Percentiles rank a stretch among this genome's conserved stretches.
Conservation (phyloP, 2,113 vertebrate species). For the Saguinus imperator region DNA sequence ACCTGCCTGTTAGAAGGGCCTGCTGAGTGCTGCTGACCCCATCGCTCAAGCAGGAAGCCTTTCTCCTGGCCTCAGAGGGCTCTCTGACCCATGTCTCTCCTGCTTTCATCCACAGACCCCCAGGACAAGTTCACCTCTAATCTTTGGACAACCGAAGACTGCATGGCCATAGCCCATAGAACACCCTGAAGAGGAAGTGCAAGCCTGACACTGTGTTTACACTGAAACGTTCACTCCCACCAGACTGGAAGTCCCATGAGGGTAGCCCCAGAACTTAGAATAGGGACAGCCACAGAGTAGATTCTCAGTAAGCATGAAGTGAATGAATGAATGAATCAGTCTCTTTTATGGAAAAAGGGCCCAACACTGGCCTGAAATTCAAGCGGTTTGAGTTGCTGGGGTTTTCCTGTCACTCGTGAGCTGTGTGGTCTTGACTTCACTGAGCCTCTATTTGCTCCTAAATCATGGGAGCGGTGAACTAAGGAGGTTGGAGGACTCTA, state of each 20-base stretch:
- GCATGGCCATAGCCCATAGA: not conserved
- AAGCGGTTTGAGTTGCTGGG: not conserved
- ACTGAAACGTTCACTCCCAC: not conserved
- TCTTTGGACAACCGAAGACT: not conserved
- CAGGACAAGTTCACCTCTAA: not conserved
- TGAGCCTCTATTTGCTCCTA: not conserved
- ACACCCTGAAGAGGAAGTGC: too few species aligned
- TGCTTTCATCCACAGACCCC: not conserved
- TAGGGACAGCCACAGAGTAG: not conserved
- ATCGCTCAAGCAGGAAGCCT: not conserved
- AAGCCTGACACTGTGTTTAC: accelerated
- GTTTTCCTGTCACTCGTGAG: not conserved
- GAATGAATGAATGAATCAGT: not conserved
- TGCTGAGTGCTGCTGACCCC: not conserved
- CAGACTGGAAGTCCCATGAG: not conserved
- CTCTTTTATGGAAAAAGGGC: not conserved
- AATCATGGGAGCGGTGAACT: not conserved
- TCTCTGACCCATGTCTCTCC: not conserved
- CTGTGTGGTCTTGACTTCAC: not conserved
- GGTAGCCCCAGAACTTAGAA: not conserved
- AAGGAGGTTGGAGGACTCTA: not conserved
- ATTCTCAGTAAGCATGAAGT: not conserved
- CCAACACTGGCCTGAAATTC: not conserved
- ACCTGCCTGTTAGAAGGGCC: not conserved
- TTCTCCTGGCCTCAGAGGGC: not conserved